phyloP scores from a whole-genome alignment of 1,140 invertebrate species.

The Aphidius gifuensis region DNA sequence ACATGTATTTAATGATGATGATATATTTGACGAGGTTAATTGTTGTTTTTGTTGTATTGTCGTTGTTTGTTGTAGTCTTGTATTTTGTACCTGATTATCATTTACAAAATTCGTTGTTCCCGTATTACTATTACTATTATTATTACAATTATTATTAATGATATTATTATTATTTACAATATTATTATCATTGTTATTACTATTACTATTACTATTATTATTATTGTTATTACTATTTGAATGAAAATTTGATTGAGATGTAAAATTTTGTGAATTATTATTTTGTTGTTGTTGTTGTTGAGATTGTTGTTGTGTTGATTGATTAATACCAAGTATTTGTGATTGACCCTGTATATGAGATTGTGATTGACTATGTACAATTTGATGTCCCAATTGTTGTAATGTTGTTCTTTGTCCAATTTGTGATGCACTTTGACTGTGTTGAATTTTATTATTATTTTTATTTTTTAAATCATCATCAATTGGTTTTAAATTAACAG shows the following conservation, averaged over 20 bases:
- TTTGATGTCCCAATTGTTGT: conserved; percentile 50
- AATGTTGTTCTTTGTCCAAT: conserved; percentile 45
- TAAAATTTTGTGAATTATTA: conserved; percentile 38
- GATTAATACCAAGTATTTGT: conserved; percentile 41
- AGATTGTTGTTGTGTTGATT: conserved; percentile 21
- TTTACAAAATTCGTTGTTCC: conserved; percentile 30
- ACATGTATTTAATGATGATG: conserved; percentile 1
- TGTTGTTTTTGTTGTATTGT: conserved; percentile 28
- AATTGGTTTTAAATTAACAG: conserved; percentile 56
- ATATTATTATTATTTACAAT: conserved; percentile 33
- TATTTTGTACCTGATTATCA: conserved; percentile 41
- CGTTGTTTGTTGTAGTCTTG: conserved; percentile 41
- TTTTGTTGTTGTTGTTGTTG: conserved; percentile 33
- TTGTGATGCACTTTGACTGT: conserved; percentile 51
- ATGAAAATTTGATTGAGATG: conserved; percentile 33
- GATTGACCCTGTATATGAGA: conserved; percentile 53
- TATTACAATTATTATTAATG: conserved; percentile 29
- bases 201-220: conserved; percentile 35
- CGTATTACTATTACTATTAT: conserved; percentile 28
- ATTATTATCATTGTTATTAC: conserved; percentile 36
- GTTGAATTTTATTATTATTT: conserved; percentile 44
- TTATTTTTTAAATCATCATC: conserved; percentile 51
- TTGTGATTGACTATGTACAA: conserved; percentile 52
- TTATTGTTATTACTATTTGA: conserved; percentile 36
- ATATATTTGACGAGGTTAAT: conserved; percentile 30